Percentiles rank a stretch among this genome's conserved stretches.
phyloP scores from a whole-genome alignment of 2,888 invertebrate genomes.

The Melieria crassipennis region DNA sequence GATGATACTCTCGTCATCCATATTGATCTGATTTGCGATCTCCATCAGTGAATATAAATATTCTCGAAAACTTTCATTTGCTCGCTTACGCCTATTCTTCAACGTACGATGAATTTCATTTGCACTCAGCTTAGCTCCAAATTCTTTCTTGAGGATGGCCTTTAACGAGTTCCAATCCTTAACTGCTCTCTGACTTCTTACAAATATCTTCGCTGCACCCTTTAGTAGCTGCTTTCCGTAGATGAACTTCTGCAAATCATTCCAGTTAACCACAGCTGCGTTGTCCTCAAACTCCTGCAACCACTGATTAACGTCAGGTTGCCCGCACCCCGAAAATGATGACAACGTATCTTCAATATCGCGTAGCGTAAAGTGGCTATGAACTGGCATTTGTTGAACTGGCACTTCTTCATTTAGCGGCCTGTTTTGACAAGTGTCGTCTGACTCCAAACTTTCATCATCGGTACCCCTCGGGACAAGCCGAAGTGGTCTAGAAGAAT shows the following conservation, averaged over 20 bases:
- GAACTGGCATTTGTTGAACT: neutral
- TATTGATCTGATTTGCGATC: slow-evolving; percentile 24
- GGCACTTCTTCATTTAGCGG: neutral
- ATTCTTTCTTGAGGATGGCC: slow-evolving; percentile 22
- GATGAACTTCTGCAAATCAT: slow-evolving; percentile 35
- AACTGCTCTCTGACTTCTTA: slow-evolving; percentile 30
- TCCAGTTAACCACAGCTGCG: slow-evolving; percentile 34
- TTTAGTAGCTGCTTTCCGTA: slow-evolving; percentile 37
- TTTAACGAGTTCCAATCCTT: slow-evolving; percentile 24
- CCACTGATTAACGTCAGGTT: slow-evolving; percentile 32
- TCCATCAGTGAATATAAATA: slow-evolving; percentile 37
- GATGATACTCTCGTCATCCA: slow-evolving; percentile 35
- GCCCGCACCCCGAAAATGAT: slow-evolving; percentile 29
- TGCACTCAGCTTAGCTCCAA: slow-evolving; percentile 20
- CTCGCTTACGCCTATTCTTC: slow-evolving; percentile 27
- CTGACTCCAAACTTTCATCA: neutral
- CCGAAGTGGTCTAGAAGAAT: slow-evolving; percentile 9
- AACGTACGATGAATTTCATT: slow-evolving; percentile 31
- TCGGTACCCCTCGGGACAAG: neutral
- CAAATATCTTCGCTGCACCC: slow-evolving; percentile 39
- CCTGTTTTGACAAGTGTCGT: neutral
- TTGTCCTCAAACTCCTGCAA: slow-evolving; percentile 37
- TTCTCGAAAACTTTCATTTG: slow-evolving; percentile 25
- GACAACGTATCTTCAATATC: slow-evolving; percentile 36
- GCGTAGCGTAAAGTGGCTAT: slow-evolving; percentile 29